Evolutionary conservation across 64 coral and sea anemone genomes (phyloP), one percentile per base, ranked within the genome.

Genomic region (Montipora sp.): DNA sequence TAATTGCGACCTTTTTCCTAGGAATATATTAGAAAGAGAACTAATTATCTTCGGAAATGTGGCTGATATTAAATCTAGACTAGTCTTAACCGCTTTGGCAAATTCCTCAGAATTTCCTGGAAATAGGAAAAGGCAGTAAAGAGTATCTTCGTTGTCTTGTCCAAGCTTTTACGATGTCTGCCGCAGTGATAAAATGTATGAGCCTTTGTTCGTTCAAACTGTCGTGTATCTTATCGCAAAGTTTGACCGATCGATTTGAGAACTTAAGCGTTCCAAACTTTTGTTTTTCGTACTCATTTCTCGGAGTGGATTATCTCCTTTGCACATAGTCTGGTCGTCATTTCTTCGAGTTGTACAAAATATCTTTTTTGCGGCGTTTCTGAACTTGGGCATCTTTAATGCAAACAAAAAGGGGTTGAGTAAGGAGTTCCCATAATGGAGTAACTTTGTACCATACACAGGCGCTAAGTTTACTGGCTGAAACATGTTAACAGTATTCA

Each of bases 321-420:
- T 14, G 22, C 11, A 18, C 5, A 1, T 3, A 50, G 48, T 70
- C 4, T 18, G 27, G 2, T 3, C 7, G 44, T 45, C 18, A 10
- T 70, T 68, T 50, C 44, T 59, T 69, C 16, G 61, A 2, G 7
- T 6, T n/a, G 5, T 50, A 21, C 82, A 84, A 50, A 84, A 84
- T 22, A 71, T 84, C 18, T 71, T 84, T 5, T 70, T 68, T 20
- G 82, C 61, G 8, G 63, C 82, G 46, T 71, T 13, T 50, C 59
- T 84, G 70, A 84, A 84, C 61, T 70, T 70, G 7, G 82, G 82
- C 61, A 84, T 84, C 49, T 84, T 84, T 49, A 84, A 50, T 10
- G 82, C 61, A n/a, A 84, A 84, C 47, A 84, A 84, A n/a, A 84
- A 84, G 70, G 82, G 82, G 59, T 84, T 84, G 43, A 84, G 61